Percentiles rank a stretch among this genome's conserved stretches.
These are phyloP conservation scores for Drosophila kuntzei DNA, from an alignment of 2,888 invertebrate genomes.

Conservation along the genomic window DNA sequence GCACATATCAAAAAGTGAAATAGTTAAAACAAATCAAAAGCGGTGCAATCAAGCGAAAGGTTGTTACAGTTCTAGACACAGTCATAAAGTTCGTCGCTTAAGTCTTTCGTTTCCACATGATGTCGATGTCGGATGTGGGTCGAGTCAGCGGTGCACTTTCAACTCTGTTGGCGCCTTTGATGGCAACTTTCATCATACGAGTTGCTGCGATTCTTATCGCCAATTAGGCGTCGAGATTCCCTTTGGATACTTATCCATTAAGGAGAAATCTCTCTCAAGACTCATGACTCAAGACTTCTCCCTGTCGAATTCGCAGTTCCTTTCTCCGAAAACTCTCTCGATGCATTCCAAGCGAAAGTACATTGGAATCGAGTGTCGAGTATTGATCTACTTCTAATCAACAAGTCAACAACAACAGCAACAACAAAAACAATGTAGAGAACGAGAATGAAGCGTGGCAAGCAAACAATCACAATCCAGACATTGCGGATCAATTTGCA, in stretches of 20 bases:
- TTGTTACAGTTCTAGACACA: conserved; percentile 47
- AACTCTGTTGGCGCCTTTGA: conserved; percentile 37
- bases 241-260: conserved; percentile 34
- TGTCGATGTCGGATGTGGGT: conserved; percentile 38
- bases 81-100: conserved; percentile 45
- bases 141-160: conserved; percentile 55
- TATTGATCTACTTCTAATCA: conserved; percentile 4
- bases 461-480: conserved; percentile 40
- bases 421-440: conserved; percentile 30
- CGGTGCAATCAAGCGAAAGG: conserved; percentile 58
- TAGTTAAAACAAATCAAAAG: conserved; percentile 57
- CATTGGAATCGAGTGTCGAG: conserved; percentile 11
- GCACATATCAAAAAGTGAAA: conserved; percentile 74
- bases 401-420: background rate
- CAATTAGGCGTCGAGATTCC: conserved; percentile 59
- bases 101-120: conserved; percentile 15
- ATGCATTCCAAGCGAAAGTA: conserved; percentile 69
- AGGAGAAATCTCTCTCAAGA: conserved; percentile 38
- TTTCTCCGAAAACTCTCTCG: conserved; percentile 58
- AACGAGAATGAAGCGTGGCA: conserved; percentile 34
- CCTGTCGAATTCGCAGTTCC: conserved; percentile 41
- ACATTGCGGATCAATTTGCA: conserved; percentile 61
- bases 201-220: conserved; percentile 60
- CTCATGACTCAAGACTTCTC: conserved; percentile 12
- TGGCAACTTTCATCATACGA: conserved; percentile 43